Percentiles rank a stretch among this genome's conserved stretches.
These are phyloP conservation scores for Coilia nasus DNA, from an alignment of 2,797 vertebrate genomes.

Conservation along the genomic window DNA sequence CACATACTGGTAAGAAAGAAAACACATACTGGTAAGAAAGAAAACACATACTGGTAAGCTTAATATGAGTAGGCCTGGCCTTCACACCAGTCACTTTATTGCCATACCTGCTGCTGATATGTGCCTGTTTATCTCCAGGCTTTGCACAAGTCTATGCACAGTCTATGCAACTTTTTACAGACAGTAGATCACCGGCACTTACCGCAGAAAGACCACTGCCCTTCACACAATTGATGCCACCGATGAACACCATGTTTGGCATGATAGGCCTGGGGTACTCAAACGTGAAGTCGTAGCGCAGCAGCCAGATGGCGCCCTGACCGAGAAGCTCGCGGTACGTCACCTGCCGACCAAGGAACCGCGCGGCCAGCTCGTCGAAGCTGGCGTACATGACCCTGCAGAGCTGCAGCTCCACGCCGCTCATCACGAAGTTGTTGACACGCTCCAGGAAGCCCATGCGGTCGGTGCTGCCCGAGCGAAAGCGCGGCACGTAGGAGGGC, in stretches of 20 bases:
- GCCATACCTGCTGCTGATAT: no score
- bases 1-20: no score
- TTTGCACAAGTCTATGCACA: no score
- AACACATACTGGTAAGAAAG: no score
- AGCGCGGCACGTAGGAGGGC: conserved; percentile 69
- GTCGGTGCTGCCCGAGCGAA: conserved; percentile 56
- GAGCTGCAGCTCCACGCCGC: conserved; percentile 44
- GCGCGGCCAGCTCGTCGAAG: conserved; percentile 67
- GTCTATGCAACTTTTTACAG: no score
- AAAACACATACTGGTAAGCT: no score
- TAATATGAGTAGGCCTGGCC: no score
- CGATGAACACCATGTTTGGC: conserved; percentile 80
- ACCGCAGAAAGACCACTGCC: conserved; percentile 74
- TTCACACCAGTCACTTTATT: no score
- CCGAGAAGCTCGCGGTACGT: conserved; percentile 67
- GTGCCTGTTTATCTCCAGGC: no score
- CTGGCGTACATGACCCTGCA: conserved; percentile 59
- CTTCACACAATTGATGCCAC: conserved; percentile 81
- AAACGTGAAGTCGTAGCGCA: conserved; percentile 77
- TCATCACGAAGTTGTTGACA: conserved; percentile 63
- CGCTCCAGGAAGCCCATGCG: conserved; percentile 71
- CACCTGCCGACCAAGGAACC: conserved; percentile 52
- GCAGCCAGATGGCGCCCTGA: conserved; percentile 69
- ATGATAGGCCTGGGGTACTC: conserved; percentile 79
- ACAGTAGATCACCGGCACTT: conserved; percentile 52